Evolutionary conservation across 2,888 invertebrate species (phyloP), one percentile per base, ranked within the genome.

Genomic region (Ormyrus rosae): DNA sequence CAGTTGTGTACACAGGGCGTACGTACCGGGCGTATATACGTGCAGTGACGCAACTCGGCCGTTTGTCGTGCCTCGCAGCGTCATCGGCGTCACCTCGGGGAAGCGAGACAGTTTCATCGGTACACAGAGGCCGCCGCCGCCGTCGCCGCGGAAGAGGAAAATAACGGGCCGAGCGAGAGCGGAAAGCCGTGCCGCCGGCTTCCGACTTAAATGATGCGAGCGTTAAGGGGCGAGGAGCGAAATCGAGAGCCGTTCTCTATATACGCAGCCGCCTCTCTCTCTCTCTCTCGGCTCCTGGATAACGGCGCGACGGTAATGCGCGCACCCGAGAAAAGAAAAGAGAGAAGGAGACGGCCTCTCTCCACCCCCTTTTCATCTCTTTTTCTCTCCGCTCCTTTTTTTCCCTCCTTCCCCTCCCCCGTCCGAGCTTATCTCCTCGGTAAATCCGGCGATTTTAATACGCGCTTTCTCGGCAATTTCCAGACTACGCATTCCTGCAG

Each of bases 371-470:
- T 89, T 89, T 88, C 88, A 48, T 65, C 58, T 60, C 69, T 67
- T 61, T 73, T 61, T 73, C 46, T 46, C 9, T 45, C 53, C 63
- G 10, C 11, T 19, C 64, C 60, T 9, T 73, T 70, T 71, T 67
- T 71, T 81, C 77, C n/a, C 79, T 56, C 85, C 85, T 84, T 85
- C 82, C 82, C 85, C 85, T 84, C 83, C 81, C 51, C 51, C 48
- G 19, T 67, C 19, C 55, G 19, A 89, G 92, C 92, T 92, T 92
- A 92, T 92, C 92, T 92, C 88, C 90, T 90, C 90, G 91, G 91
- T 92, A 92, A 92, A 92, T 92, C 92, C 91, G 91, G 87, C 91
- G 91, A 92, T 92, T 92, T 92, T 92, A 92, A 92, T 92, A 92
- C 92, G 91, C 92, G 90, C 91, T 91, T 84, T 88, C 91, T 89